These are phyloP conservation scores for Telenomus remus DNA, from an alignment of 1,140 invertebrate genomes.

Conservation along the genomic window DNA sequence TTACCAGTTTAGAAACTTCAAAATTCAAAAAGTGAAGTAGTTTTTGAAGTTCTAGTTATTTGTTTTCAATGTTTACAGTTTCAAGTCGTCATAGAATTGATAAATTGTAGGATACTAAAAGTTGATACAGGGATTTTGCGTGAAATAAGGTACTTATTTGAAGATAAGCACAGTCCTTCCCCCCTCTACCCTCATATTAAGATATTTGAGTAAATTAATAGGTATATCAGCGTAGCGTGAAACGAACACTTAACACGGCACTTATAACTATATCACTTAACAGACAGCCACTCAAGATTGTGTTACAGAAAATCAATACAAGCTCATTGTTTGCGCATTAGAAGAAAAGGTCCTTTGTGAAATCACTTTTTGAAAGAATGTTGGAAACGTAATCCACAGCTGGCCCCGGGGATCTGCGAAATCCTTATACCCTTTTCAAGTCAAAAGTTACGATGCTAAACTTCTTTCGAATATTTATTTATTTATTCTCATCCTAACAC, in stretches of 20 bases:
- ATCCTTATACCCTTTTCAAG: constrained; percentile 4
- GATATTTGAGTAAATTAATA: constrained; percentile 71
- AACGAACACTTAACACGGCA: constrained; percentile 73
- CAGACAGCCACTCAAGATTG: constrained; percentile 74
- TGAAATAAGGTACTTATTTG: constrained; percentile 38
- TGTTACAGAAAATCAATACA: constrained; percentile 74
- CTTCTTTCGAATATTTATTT: neutral
- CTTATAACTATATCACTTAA: constrained; percentile 70
- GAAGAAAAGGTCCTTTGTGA: constrained; percentile 45
- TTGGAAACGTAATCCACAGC: constrained; percentile 51
- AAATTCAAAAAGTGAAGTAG: too few species aligned
- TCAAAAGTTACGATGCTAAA: constrained; percentile 16
- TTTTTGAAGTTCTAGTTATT: too few species aligned
- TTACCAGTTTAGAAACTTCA: too few species aligned
- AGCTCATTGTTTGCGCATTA: constrained; percentile 60
- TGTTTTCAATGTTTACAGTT: too few species aligned
- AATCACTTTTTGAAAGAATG: constrained; percentile 53
- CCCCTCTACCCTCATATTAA: constrained; percentile 23
- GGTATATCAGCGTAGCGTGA: constrained; percentile 70
- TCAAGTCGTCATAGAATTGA: too few species aligned
- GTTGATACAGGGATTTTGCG: constrained; percentile 26
- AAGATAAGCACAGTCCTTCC: too few species aligned
- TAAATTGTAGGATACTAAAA: neutral
- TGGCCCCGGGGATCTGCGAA: constrained; percentile 17
- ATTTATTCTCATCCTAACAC: too few species aligned